Evolutionary conservation across 2,888 invertebrate species (phyloP).

Genomic region (Rhagium mordax): DNA sequence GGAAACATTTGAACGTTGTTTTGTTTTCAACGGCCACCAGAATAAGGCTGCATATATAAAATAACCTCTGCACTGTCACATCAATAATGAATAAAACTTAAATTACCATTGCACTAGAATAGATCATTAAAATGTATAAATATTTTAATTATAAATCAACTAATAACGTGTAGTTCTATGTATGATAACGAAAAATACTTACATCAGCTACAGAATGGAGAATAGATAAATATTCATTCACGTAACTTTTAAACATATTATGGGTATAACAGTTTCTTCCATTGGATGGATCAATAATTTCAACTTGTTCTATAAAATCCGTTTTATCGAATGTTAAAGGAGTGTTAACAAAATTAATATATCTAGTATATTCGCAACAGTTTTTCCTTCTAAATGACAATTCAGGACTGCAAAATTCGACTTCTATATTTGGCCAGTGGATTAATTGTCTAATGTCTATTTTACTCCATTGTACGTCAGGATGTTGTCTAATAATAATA

Average conservation of each 20-base stretch:
- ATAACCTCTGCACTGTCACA: too few species aligned
- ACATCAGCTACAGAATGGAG: constrained; percentile 42
- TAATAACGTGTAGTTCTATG: neutral
- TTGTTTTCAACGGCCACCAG: too few species aligned
- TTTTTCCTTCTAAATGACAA: constrained; percentile 50
- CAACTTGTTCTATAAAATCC: constrained; percentile 48
- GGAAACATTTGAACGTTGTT: too few species aligned
- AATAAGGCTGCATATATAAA: too few species aligned
- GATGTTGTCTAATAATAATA: constrained; percentile 51
- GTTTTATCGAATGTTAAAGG: constrained; percentile 33
- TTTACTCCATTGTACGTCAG: constrained; percentile 40
- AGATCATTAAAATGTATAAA: too few species aligned
- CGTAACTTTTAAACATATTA: constrained; percentile 42
- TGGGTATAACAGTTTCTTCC: constrained; percentile 42
- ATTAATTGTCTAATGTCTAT: constrained; percentile 48
- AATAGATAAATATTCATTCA: constrained; percentile 42
- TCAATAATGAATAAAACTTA: too few species aligned
- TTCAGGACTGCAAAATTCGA: constrained; percentile 49
- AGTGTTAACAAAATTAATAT: constrained; percentile 43
- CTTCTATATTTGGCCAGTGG: constrained; percentile 54
- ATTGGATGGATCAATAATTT: constrained; percentile 41
- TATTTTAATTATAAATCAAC: too few species aligned
- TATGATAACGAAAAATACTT: constrained; percentile 31
- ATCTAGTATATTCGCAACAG: constrained; percentile 46
- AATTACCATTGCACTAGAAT: too few species aligned